These are phyloP conservation scores for Yasuhikotakia modesta DNA, from an alignment of 2,797 vertebrate species.

Conservation along the genomic window DNA sequence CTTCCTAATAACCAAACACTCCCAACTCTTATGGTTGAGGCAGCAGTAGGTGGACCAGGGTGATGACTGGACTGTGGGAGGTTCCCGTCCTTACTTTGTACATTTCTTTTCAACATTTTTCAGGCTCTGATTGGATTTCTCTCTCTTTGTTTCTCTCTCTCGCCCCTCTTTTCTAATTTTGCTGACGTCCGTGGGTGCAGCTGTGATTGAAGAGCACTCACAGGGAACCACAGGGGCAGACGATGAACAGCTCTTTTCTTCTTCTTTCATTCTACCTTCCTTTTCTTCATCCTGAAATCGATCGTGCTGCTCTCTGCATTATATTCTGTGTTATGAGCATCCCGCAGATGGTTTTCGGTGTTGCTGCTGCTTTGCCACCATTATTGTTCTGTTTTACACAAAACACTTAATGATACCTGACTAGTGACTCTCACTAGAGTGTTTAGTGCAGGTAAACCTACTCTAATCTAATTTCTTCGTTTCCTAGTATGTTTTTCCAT, in stretches of 20 bases:
- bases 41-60: not conserved
- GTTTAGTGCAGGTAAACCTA: not conserved
- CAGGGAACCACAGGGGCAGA: conserved; percentile 59
- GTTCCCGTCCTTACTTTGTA: conserved; percentile 12
- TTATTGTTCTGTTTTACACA: conserved; percentile 1
- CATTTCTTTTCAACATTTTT: conserved; percentile 31
- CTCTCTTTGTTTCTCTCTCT: conserved; percentile 21
- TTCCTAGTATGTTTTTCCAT: no score
- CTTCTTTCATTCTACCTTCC: conserved; percentile 22
- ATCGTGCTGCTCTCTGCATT: not conserved
- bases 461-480: not conserved
- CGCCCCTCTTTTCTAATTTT: conserved; percentile 27
- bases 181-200: conserved; percentile 45
- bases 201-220: conserved; percentile 62
- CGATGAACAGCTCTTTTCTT: conserved; percentile 23
- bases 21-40: not conserved
- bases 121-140: not conserved
- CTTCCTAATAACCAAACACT: not conserved
- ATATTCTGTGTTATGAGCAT: not conserved
- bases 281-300: conserved; percentile 16
- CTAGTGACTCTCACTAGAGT: conserved; percentile 10
- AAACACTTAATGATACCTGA: conserved; percentile 2
- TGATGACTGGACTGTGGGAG: conserved; percentile 15
- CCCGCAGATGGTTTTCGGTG: conserved; percentile 25
- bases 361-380: not conserved